Evolutionary conservation across 2,113 vertebrate genomes (phyloP).

Genomic region (Speoplatyrhinus poulsoni): DNA sequence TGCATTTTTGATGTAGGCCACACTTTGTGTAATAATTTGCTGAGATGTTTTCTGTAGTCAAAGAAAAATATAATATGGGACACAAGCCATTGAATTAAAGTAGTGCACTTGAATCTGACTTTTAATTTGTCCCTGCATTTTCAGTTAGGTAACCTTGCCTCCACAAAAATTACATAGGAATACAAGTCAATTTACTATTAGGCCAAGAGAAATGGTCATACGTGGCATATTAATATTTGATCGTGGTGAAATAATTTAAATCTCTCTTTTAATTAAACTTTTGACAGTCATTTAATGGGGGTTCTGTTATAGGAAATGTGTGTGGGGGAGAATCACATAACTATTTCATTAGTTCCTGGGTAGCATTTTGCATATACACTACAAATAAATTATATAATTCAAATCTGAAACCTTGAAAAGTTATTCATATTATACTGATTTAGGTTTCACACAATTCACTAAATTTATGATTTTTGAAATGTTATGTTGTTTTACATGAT

Average conservation of each 20-base stretch:
- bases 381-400: conserved; percentile 38
- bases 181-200: conserved; percentile 48
- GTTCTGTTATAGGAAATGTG: conserved; percentile 60
- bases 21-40: not conserved
- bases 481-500: too few relatives aligned
- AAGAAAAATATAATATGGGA: conserved; percentile 2
- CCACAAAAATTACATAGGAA: conserved; percentile 21
- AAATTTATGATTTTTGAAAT: too few relatives aligned
- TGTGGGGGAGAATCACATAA: conserved; percentile 56
- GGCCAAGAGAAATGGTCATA: conserved; percentile 53
- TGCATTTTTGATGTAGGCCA: not conserved
- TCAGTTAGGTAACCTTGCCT: conserved; percentile 32
- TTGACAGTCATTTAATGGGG: conserved; percentile 73
- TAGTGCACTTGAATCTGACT: conserved; percentile 5
- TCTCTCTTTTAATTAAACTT: conserved; percentile 77
- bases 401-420: not conserved
- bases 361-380: conserved; percentile 43
- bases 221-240: conserved; percentile 75
- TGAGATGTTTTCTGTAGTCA: not conserved
- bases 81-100: not conserved
- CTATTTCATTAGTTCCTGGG: conserved; percentile 66
- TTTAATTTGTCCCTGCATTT: not conserved
- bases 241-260: conserved; percentile 68
- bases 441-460: too few relatives aligned
- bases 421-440: too few relatives aligned